Base-by-base conservation (phyloP, 2,888 invertebrate species). In the Nebria salina region DNA sequence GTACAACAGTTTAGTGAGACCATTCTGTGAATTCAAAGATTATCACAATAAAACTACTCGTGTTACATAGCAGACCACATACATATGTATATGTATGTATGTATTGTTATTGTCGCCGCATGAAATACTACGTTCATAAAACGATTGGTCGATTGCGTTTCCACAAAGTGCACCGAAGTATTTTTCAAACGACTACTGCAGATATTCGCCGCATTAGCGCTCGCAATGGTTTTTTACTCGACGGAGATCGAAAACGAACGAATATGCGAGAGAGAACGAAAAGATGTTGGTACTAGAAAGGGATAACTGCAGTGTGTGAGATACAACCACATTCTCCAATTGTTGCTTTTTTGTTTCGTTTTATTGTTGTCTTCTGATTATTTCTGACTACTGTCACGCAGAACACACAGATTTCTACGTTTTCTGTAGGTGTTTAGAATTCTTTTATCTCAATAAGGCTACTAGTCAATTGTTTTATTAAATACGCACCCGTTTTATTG, bases 181-280 rank as follows among this genome's bases (percentile, higher is more conserved):
- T 72, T 72, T 72, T 72, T 72, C 72, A 72, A 72, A 72, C 72
- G 72, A 9, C 72, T 42, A 34, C 72, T 72, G 72, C 72, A 72
- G 72, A 72, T 72, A 26, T 72, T 72, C 42, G 4, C 20, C 34
- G 25, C n/a, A 41, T 72, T 72, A 26, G 72, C 42, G 15, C 72
- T 41, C 72, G 54, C 54, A 54, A 54, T 54, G 7, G 8, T 54
- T 54, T 54, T 54, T 54, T 54, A 54, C 54, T 54, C 6, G 54
- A 54, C 54, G 8, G 54, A 54, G 54, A 54, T 54, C 34, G 34
- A 26, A 13, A n/a, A 72, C 34, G 72, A 34, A 72, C 42, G 72
- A 42, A 25, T 9, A 72, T 34, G 72, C 11, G 72, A 72, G n/a
- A 72, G 72, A 72, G 72, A 72, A 72, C 41, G 34, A 70, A 25